Evolutionary conservation across 2,888 invertebrate genomes (phyloP).

Genomic region (Acrobasis consociella): DNA sequence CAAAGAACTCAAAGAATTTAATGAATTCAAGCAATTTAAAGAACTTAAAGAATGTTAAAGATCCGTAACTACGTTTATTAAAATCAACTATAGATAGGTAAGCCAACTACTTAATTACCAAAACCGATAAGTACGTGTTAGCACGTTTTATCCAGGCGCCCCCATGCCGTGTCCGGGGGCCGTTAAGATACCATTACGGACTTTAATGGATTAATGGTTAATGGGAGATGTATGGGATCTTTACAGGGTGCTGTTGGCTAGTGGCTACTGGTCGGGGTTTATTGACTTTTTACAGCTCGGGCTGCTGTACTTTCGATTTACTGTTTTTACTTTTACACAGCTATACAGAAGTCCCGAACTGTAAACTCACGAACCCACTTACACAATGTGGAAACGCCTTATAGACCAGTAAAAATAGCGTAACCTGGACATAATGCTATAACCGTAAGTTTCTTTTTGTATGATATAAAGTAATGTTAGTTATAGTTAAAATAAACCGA

Average conservation of each 20-base stretch:
- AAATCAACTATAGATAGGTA: background rate
- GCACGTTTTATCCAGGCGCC: constrained; percentile 35
- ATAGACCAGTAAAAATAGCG: too few species aligned
- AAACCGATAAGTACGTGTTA: constrained; percentile 20
- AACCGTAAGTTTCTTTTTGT: too few species aligned
- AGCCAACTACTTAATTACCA: background rate
- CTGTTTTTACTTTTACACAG: background rate
- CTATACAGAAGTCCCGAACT: too few species aligned
- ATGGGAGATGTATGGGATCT: constrained; percentile 13
- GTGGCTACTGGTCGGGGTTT: constrained; percentile 5
- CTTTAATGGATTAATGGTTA: constrained; percentile 20
- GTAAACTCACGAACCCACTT: too few species aligned
- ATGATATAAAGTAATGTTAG: too few species aligned
- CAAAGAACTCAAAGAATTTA: too few species aligned
- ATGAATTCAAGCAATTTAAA: too few species aligned
- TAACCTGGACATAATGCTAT: too few species aligned
- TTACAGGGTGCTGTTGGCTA: background rate
- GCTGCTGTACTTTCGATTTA: background rate
- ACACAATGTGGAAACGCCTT: too few species aligned
- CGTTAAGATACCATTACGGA: constrained; percentile 43
- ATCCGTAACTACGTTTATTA: too few species aligned
- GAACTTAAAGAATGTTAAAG: too few species aligned
- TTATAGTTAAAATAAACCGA: too few species aligned
- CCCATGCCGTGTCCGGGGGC: constrained; percentile 44
- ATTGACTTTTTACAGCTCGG: background rate